A percentile compares a stretch with the other conserved stretches of the same genome.
These are phyloP conservation scores for Argyrosomus japonicus DNA, from an alignment of 2,113 vertebrate genomes.

Conservation along the genomic window DNA sequence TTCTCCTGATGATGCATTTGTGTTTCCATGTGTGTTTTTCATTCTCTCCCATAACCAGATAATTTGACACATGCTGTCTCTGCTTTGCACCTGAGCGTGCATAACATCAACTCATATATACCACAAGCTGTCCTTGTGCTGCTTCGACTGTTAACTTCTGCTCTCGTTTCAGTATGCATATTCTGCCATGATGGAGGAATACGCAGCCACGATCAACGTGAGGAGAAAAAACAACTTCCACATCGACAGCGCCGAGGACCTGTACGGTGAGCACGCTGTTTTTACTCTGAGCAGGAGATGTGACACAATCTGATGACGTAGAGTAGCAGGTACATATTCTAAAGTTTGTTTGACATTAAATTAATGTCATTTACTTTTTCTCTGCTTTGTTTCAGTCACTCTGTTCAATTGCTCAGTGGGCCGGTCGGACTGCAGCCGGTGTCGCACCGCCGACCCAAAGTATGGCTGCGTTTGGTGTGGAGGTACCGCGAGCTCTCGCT, in stretches of 20 bases:
- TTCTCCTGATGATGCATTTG: slow-evolving; percentile 1
- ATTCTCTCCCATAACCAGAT: slow-evolving; percentile 8
- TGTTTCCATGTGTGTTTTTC: slow-evolving; percentile 8
- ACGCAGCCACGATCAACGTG: slow-evolving; percentile 87
- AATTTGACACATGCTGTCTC: neutral
- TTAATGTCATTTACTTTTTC: neutral
- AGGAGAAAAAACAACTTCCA: slow-evolving; percentile 86
- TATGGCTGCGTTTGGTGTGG: slow-evolving; percentile 96
- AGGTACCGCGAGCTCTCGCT: slow-evolving; percentile 82
- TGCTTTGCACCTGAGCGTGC: neutral
- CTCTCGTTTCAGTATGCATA: slow-evolving; percentile 88
- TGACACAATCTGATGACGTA: neutral
- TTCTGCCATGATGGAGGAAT: slow-evolving; percentile 86
- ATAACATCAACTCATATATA: neutral
- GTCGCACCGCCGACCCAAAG: slow-evolving; percentile 89
- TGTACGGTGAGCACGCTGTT: slow-evolving; percentile 85
- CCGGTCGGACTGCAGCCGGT: slow-evolving; percentile 94
- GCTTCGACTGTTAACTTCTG: neutral
- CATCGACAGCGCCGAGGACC: slow-evolving; percentile 90
- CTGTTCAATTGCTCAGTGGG: slow-evolving; percentile 97
- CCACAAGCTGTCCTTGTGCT: neutral
- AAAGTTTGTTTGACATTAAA: neutral
- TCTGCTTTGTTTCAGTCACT: slow-evolving; percentile 84
- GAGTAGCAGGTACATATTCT: neutral
- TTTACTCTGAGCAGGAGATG: neutral